Percentiles rank a stretch among this genome's conserved stretches.
Evolutionary conservation across 53 echinoderm and acorn worm genomes (phyloP).

Genomic region (Mesocentrotus franciscanus): DNA sequence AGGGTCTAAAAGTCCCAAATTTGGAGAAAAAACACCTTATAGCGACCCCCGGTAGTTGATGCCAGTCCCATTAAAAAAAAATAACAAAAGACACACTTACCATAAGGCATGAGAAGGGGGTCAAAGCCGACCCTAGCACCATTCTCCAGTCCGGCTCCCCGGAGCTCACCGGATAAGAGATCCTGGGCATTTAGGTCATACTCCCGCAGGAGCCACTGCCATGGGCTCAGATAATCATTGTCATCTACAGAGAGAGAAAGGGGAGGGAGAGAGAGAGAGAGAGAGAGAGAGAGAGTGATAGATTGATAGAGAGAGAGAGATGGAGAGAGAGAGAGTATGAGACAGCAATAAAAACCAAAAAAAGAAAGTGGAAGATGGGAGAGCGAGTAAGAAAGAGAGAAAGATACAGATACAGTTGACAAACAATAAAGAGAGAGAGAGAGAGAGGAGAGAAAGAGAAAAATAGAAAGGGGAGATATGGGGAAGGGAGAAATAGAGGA

Average conservation of each 20-base stretch:
- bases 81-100: conserved; percentile 63
- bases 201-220: conserved; percentile 74
- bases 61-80: too few species aligned
- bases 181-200: conserved; percentile 48
- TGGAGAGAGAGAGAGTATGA: background rate
- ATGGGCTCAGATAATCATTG: conserved; percentile 59
- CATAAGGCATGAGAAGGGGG: conserved; percentile 81
- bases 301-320: too few species aligned
- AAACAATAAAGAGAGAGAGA: background rate
- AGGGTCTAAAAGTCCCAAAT: too few species aligned
- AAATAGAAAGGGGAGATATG: background rate
- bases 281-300: background rate
- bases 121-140: conserved; percentile 77
- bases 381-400: background rate
- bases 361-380: background rate
- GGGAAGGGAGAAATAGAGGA: background rate
- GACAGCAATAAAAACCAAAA: background rate
- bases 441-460: background rate
- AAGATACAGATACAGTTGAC: too few species aligned
- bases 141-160: conserved; percentile 62
- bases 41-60: too few species aligned
- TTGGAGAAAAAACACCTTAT: too few species aligned
- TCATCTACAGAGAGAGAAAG: conserved; percentile 56
- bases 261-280: background rate
- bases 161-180: conserved; percentile 33